Base-by-base conservation (phyloP, 2,113 vertebrate genomes). In the Trachemys scripta region DNA sequence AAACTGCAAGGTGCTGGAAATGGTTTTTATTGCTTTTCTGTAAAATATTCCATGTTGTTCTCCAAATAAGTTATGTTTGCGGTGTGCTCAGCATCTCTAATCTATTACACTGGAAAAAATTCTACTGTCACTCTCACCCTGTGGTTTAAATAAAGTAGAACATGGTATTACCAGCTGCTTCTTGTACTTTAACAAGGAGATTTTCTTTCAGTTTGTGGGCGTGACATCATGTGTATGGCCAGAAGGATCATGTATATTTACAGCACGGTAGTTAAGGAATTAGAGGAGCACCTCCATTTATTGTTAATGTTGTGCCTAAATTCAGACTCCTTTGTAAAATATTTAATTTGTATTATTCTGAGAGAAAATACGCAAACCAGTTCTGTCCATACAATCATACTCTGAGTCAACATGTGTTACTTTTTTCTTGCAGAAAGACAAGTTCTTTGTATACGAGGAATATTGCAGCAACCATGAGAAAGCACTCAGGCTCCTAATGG, bases 391-490 rank as follows among this genome's bases (percentile, higher is more conserved):
- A 27, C 24, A 42, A 57, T 81, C 69, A 12, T 42, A 78, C 14
- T 35, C 49, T 88, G 92, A 79, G 89, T 96, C 79, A 91, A 80
- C 50, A 87, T 29, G 10, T 50, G 6, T 89, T 90, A 35, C 29
- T 59, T 93, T 89, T 96, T 96, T 97, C 95, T 98, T 97, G 85
- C 99, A 99, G 99, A 99, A 98, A 98, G 98, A 99, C 90, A 99
- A 98, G 90, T 99, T 99, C 98, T 99, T 99, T 4, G 99, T 99
- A 24, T 99, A 99, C 0, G 99, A 99, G 86, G 99, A 99, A 90
- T 99, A 99, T 97, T 99, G 99, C 97, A 99, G 99, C 96, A 99
- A 99, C 97, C 99, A 99, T 0, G 99, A 99, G 98, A 99, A 99
- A 98, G 99, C 99, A 79, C 98, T 99, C 96, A 97, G 99, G 82